phyloP scores from a whole-genome alignment of 2,888 invertebrate genomes.

The Lobophora halterata region DNA sequence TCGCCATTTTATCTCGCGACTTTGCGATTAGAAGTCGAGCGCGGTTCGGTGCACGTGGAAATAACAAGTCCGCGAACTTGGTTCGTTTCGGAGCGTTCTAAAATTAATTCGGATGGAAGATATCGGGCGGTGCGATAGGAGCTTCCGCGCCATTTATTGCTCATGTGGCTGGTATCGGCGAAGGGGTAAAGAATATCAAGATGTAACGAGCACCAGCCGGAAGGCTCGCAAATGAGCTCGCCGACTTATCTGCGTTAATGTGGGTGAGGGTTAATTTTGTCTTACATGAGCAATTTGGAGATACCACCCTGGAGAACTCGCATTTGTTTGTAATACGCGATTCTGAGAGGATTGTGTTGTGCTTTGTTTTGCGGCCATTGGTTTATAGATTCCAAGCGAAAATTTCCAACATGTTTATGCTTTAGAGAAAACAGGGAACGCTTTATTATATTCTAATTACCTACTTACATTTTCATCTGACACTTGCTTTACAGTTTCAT shows the following conservation, averaged over 20 bases:
- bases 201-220: conserved; percentile 78
- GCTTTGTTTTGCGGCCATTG: conserved; percentile 33
- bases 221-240: conserved; percentile 81
- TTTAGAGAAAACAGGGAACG: no score
- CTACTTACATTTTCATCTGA: no score
- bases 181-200: conserved; percentile 81
- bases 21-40: conserved; percentile 45
- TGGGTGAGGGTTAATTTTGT: conserved; percentile 79
- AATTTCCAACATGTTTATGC: no score
- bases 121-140: conserved; percentile 76
- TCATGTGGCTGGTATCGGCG: conserved; percentile 76
- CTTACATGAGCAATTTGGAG: conserved; percentile 79
- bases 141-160: conserved; percentile 80
- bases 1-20: conserved; percentile 77
- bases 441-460: no score
- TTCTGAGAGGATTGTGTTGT: conserved; percentile 37
- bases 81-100: conserved; percentile 73
- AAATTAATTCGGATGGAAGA: conserved; percentile 82
- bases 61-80: conserved; percentile 78
- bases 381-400: neutral
- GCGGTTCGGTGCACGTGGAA: conserved; percentile 65
- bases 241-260: conserved; percentile 79
- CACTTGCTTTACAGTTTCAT: neutral
- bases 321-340: conserved; percentile 52
- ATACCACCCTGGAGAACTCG: conserved; percentile 64